Evolutionary conservation across 1,140 invertebrate species (phyloP).

Genomic region (Zeugodacus cucurbitae): DNA sequence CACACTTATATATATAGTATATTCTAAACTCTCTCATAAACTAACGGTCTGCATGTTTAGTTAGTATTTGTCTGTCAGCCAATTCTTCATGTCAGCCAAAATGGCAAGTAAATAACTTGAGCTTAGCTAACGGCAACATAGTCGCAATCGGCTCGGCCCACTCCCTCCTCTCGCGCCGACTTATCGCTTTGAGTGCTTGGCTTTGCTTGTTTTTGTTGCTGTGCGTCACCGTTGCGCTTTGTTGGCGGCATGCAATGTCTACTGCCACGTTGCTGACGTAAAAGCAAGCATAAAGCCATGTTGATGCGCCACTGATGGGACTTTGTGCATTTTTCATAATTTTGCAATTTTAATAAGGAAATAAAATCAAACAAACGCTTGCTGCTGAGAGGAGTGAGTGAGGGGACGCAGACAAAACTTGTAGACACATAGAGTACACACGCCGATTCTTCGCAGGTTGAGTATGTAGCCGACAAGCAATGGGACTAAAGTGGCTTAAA

Average conservation of each 20-base stretch:
- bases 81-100: neutral
- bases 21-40: neutral
- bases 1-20: neutral
- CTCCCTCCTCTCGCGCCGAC: neutral
- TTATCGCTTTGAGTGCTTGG: neutral
- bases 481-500: neutral
- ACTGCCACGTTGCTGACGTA: neutral
- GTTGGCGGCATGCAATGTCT: neutral
- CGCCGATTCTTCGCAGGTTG: neutral
- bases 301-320: conserved; percentile 51
- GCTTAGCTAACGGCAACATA: conserved; percentile 48
- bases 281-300: neutral
- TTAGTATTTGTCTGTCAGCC: neutral
- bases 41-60: neutral
- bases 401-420: neutral
- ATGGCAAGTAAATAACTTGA: conserved; percentile 22
- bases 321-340: conserved; percentile 61
- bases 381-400: neutral
- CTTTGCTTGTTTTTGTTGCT: neutral
- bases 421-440: neutral
- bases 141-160: neutral
- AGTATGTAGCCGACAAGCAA: neutral
- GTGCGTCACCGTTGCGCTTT: neutral
- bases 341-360: conserved; percentile 52
- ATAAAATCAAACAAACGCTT: conserved; percentile 49